phyloP scores from a whole-genome alignment of 2,888 invertebrate species.

The Blomia tropicalis region DNA sequence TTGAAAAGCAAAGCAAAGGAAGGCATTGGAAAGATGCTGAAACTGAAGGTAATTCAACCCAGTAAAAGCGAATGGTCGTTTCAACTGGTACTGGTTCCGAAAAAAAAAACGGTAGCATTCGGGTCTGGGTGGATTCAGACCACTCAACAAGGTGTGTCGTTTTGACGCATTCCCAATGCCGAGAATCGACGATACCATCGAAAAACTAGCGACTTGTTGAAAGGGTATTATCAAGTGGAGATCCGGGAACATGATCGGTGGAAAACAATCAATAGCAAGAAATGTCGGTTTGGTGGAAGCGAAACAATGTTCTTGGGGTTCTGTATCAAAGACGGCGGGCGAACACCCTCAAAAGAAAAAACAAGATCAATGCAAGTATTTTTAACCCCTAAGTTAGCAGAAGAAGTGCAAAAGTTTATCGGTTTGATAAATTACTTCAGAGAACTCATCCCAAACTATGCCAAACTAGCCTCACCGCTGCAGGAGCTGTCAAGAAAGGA shows the following conservation, averaged over 20 bases:
- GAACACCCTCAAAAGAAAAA: neutral
- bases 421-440: neutral
- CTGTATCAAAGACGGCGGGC: neutral
- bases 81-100: neutral
- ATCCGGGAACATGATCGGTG: neutral
- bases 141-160: neutral
- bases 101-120: neutral
- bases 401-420: neutral
- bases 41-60: neutral
- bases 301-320: neutral
- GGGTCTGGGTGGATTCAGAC: neutral
- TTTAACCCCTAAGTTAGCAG: neutral
- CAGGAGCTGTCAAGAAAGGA: neutral
- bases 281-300: neutral
- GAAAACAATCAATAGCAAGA: neutral
- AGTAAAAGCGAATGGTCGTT: constrained; percentile 3
- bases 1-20: neutral
- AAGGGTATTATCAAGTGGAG: constrained; percentile 1
- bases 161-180: constrained; percentile 3
- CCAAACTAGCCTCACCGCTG: neutral
- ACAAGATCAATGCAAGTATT: neutral
- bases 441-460: neutral
- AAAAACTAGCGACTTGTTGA: neutral
- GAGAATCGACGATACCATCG: neutral
- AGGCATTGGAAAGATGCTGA: neutral